phyloP scores from a whole-genome alignment of 2,888 invertebrate species.

The Melanostoma mellinum region DNA sequence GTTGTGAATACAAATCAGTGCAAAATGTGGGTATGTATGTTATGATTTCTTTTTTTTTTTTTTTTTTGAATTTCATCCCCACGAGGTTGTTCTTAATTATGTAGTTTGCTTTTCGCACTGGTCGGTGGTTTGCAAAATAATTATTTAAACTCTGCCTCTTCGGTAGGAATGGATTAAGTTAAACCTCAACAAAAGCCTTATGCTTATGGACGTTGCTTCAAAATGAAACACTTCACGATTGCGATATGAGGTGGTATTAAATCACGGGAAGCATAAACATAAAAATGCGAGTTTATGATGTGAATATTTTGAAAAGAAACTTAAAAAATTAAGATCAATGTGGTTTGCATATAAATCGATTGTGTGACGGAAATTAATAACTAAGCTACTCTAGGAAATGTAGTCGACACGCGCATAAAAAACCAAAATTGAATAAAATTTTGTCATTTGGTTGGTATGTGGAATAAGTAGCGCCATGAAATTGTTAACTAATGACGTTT shows the following conservation, averaged over 20 bases:
- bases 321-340: neutral
- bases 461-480: conserved; percentile 29
- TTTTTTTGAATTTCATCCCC: conserved; percentile 1
- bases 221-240: too few species aligned
- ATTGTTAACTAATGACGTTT: conserved; percentile 10
- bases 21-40: conserved; percentile 18
- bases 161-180: too few species aligned
- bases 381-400: neutral
- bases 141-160: too few species aligned
- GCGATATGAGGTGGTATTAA: too few species aligned
- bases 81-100: neutral
- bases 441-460: neutral
- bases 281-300: neutral
- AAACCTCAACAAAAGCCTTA: too few species aligned
- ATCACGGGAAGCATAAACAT: neutral
- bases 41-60: conserved; percentile 10
- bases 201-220: too few species aligned
- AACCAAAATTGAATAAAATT: neutral
- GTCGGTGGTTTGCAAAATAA: neutral
- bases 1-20: conserved; percentile 37
- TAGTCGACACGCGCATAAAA: neutral
- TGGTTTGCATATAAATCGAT: conserved; percentile 15
- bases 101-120: neutral
- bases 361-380: conserved; percentile 5
- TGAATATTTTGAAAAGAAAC: neutral